These are phyloP conservation scores for Coranthus polyacanthus DNA, from an alignment of 2,797 vertebrate species.

Conservation along the genomic window DNA sequence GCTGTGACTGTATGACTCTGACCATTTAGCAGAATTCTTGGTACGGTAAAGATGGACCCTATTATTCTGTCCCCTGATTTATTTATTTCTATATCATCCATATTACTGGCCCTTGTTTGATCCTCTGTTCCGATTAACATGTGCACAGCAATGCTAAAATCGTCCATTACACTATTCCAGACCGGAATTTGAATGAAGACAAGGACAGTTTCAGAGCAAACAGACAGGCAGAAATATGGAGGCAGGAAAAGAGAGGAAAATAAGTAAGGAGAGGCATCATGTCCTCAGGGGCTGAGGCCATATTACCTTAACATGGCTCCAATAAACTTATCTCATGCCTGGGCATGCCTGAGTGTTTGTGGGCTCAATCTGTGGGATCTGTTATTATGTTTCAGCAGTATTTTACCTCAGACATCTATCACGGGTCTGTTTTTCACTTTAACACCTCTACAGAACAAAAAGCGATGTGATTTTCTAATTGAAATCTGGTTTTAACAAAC, in stretches of 20 bases:
- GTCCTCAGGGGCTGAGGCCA: not conserved
- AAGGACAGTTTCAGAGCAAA: not conserved
- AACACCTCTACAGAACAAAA: not conserved
- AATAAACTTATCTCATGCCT: conserved; percentile 35
- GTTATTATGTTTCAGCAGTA: conserved; percentile 7
- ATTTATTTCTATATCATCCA: too few relatives aligned
- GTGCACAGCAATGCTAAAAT: not conserved
- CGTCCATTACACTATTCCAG: conserved; percentile 21
- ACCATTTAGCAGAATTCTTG: not conserved
- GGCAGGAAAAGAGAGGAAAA: not conserved
- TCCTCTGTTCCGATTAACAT: conserved; percentile 41
- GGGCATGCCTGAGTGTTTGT: conserved; percentile 21
- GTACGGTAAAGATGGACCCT: conserved; percentile 6
- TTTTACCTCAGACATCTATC: conserved; percentile 8
- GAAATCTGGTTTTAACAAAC: not conserved
- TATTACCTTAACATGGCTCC: conserved; percentile 11
- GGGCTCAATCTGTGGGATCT: conserved; percentile 6
- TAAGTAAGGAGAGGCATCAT: not conserved
- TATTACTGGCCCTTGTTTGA: conserved; percentile 34
- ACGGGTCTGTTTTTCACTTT: not conserved
- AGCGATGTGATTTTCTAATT: too few relatives aligned
- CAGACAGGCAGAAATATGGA: not conserved
- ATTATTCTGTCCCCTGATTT: conserved; percentile 3
- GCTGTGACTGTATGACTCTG: conserved; percentile 14
- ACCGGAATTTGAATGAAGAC: conserved; percentile 51